Evolutionary conservation across 2,113 vertebrate species (phyloP), one percentile per base, ranked within the genome.

Genomic region (Megaceryle maxima): DNA sequence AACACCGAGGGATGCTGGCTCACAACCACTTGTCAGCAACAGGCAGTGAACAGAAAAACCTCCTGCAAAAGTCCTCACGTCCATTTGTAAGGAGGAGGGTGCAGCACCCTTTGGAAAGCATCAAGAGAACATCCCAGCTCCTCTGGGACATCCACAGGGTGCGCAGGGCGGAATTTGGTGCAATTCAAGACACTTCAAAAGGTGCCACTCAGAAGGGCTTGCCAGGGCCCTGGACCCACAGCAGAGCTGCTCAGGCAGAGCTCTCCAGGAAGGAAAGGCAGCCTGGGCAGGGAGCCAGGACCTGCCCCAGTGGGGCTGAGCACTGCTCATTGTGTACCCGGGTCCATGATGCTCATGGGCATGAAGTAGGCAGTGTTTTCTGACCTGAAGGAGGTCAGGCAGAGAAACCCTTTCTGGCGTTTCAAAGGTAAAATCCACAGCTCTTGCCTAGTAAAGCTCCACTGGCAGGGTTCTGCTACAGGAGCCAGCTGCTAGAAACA

Each of bases 1-100:
- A 0, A 1, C 14, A 3, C 7, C 0, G 1, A 57, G n/a, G 69
- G 39, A 33, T 10, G 50, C 5, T 44, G 41, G 29, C 4, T 59
- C 70, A 6, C 21, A 5, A 5, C 44, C n/a, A 50, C 44, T 16
- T 8, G 13, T 5, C 43, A 66, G 82, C 57, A 35, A 1, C 35
- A 19, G 10, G 3, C 17, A 56, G 53, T 0, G 35, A 88, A 16
- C 31, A 46, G 21, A 37, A 90, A 82, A 39, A 17, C 20, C 53
- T 46, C 77, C 22, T 22, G 62, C 48, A 26, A 26, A 63, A 72
- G 11, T 7, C 5, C 17, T 33, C 10, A 0, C 0, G 0, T 11
- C 18, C 24, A 13, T 35, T 22, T 37, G 17, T 2, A 16, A 20
- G 4, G 9, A 15, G 14, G 17, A 53, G 31, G 51, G 17, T 37